Base-by-base conservation (phyloP, 1,140 invertebrate genomes). In the Archegozetes longisetosus region DNA sequence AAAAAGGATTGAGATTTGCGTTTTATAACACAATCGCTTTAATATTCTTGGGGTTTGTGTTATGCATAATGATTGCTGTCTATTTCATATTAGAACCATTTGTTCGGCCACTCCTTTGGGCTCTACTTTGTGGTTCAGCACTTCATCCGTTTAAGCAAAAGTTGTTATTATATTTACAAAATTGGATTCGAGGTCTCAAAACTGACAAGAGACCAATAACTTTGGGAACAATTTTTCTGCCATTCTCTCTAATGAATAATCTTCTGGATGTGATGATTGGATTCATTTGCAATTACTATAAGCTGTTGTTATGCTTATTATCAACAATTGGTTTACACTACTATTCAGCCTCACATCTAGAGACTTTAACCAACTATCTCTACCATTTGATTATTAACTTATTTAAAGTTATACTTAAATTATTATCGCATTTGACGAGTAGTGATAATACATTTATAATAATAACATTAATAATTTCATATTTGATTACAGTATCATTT, bases 1-100 rank as follows among this genome's bases (percentile, higher is more conserved):
- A 88, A 72, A 88, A 88, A 71, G 84, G 85, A n/a, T 76, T 89
- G 65, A 88, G 86, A 70, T 82, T 87, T 69, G 84, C 85, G 0
- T 79, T 89, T 67, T 89, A 89, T 69, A 89, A 89, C 76, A 84
- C 85, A 1, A 75, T 87, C 27, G 85, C 86, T 13, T 74, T 86
- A 25, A 69, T 86, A 55, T 74, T 78, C 32, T 68, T 84, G 48
- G 79, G 80, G 64, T 79, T 78, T 66, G 78, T 78, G 20, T 84
- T 83, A 13, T 76, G 81, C 25, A 84, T 82, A 66, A 85, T 86
- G 3, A 23, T 25, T 4, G 24, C 49, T 20, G 77, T 93, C 17
- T 92, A 88, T 69, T 80, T 84, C 62, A 83, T 90, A 52, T 72
- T 95, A 3, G 83, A 87, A 68, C 88, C 90, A 0, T 97, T 96